Conservation (phyloP, 2,797 vertebrate species). For the Serranus cabrilla region DNA sequence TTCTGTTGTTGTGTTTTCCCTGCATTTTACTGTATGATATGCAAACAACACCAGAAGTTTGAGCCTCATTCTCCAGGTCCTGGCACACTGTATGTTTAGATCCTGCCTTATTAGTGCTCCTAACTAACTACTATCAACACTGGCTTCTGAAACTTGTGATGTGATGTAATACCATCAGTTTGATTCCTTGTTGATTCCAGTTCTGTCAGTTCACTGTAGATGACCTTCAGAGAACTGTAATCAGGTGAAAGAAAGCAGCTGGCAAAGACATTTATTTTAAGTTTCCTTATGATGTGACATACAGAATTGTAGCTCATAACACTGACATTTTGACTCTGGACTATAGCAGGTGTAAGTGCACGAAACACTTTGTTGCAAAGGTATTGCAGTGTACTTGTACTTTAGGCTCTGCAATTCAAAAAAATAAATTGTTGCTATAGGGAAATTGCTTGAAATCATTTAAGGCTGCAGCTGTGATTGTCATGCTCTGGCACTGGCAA, state of each 20-base stretch:
- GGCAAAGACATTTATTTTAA: not conserved
- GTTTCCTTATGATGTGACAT: not conserved
- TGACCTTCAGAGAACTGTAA: too few species aligned
- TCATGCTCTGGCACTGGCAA: constrained; percentile 35
- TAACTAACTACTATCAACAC: not conserved
- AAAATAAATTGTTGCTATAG: constrained; percentile 20
- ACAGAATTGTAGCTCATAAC: constrained; percentile 4
- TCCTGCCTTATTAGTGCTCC: not conserved
- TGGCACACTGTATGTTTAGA: not conserved
- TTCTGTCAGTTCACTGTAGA: not conserved
- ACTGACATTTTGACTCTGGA: not conserved
- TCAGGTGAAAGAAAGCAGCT: not conserved
- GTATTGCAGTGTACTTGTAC: constrained; percentile 1
- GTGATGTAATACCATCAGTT: not conserved
- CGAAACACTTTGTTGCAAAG: not conserved
- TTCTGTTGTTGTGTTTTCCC: not conserved
- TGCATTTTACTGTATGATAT: not conserved
- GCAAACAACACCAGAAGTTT: not conserved
- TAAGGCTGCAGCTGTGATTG: constrained; percentile 37
- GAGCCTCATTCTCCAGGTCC: not conserved
- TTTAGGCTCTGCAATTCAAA: constrained; percentile 13
- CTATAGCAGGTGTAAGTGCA: not conserved
- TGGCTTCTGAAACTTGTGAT: not conserved
- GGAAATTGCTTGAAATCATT: constrained; percentile 28
- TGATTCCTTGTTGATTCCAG: not conserved